Evolutionary conservation across 1,140 invertebrate genomes (phyloP), one percentile per base, ranked within the genome.

Genomic region (Trichogramma pretiosum): DNA sequence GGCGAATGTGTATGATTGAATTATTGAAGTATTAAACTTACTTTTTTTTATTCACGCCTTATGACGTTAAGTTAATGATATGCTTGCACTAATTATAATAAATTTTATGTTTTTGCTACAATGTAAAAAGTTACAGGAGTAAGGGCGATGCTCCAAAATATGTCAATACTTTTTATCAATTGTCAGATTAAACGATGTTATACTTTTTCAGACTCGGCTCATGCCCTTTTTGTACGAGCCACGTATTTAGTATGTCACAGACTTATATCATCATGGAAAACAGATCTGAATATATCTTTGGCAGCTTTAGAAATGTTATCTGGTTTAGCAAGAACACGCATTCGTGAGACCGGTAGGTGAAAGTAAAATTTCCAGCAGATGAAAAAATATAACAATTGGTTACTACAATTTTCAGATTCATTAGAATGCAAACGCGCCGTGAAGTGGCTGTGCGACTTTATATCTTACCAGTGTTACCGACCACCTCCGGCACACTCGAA

Each of bases 371-470:
- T 40, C 16, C 4, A 38, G 5, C 5, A 42, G 35, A 32, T 23
- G 1, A 49, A 10, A 23, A 36, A 11, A 34, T 21, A 43, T 45
- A 33, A 30, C n/a, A n/a, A n/a, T n/a, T n/a, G n/a, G n/a, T n/a
- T n/a, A n/a, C n/a, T n/a, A n/a, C n/a, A n/a, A n/a, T n/a, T 57
- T 60, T 13, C 62, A 89, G 87, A 91, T 75, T 83, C 83, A 37
- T 68, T 88, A 52, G 89, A 92, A 67, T 89, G 89, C 64, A 88
- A 89, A 73, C 75, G 92, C 60, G 88, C 91, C n/a, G 89, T 98
- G 4, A 93, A 95, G 65, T 94, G 94, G 93, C 81, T 98, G 42
- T 94, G 93, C 71, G 92, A 98, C 74, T 98, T 97, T 66, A 97
- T 99, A 57, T 83, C 88, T 21, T 87, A 86, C 66, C 95, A 98